A percentile compares a stretch with the other conserved stretches of the same genome.
Conservation (phyloP, 1,140 invertebrate species). For the Sinonovacula constricta region DNA sequence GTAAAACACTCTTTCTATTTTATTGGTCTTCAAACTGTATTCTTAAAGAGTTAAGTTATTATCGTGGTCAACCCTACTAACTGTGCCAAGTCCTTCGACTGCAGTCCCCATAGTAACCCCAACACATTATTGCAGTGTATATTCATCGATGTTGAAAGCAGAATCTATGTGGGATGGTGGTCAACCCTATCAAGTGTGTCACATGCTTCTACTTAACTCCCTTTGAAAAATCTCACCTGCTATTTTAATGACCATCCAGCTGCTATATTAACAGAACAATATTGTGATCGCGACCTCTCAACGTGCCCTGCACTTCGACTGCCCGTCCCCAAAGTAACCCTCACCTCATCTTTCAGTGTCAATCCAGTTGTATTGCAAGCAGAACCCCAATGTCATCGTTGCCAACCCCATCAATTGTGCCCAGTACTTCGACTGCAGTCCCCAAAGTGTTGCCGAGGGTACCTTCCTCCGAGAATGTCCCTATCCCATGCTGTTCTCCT, state of each 20-base stretch:
- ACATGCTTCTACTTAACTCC: no score
- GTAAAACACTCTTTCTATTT: no score
- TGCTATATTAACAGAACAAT: not conserved
- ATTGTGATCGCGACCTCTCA: not conserved
- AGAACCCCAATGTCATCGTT: conserved; percentile 59
- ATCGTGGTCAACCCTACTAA: no score
- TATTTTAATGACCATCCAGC: not conserved
- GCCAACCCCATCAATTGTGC: conserved; percentile 68
- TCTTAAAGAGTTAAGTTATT: no score
- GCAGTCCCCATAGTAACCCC: no score
- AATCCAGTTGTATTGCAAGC: conserved; percentile 61
- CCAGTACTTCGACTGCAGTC: conserved; percentile 70
- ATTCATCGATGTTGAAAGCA: no score
- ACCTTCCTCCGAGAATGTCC: conserved; percentile 67
- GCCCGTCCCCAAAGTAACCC: not conserved
- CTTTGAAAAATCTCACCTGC: no score
- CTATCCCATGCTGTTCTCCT: conserved; percentile 65
- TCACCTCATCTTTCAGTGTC: conserved; percentile 54
- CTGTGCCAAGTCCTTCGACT: no score
- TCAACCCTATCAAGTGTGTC: no score
- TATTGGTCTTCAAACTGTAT: no score
- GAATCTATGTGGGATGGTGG: no score
- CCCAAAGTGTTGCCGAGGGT: conserved; percentile 53
- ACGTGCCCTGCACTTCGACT: not conserved
- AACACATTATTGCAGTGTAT: no score